phyloP scores from a whole-genome alignment of 2,113 vertebrate genomes.

The Chloropsis hardwickii region DNA sequence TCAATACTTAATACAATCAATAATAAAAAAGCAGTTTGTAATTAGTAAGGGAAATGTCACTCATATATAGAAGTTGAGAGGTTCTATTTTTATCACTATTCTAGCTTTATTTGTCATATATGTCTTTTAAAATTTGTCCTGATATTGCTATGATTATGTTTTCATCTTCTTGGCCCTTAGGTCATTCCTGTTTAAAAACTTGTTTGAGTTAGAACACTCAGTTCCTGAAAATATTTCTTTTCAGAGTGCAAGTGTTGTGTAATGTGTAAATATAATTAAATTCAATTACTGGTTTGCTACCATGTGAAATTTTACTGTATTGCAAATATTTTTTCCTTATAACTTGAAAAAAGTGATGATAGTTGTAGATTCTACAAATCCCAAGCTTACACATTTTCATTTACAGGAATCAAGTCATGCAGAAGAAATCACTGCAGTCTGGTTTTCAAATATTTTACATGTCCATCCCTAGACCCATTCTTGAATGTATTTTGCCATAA shows the following conservation, averaged over 20 bases:
- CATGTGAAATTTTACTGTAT: constrained; percentile 16
- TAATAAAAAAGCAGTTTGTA: constrained; percentile 19
- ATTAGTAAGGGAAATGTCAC: constrained; percentile 36
- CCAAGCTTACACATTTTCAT: constrained; percentile 12
- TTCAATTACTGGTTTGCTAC: constrained; percentile 11
- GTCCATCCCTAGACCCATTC: constrained; percentile 31
- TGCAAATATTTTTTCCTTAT: constrained; percentile 33
- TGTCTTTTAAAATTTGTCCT: constrained; percentile 1
- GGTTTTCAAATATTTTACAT: constrained; percentile 27
- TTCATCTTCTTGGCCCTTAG: not conserved
- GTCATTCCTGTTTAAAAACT: constrained; percentile 23
- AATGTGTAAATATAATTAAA: constrained; percentile 45
- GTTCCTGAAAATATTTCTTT: constrained; percentile 37
- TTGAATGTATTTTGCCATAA: constrained; percentile 44
- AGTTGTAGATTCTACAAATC: constrained; percentile 22
- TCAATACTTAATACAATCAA: constrained; percentile 45
- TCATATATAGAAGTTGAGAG: not conserved
- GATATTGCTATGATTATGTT: constrained; percentile 20
- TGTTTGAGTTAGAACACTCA: constrained; percentile 3
- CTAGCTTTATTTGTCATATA: not conserved
- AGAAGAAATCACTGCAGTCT: constrained; percentile 39
- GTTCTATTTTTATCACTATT: constrained; percentile 25
- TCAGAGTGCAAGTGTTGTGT: constrained; percentile 13
- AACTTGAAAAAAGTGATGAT: constrained; percentile 10
- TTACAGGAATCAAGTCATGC: constrained; percentile 31